Percentiles rank a stretch among this genome's conserved stretches.
Conservation (phyloP, 1,140 invertebrate genomes). For the Thrips palmi region DNA sequence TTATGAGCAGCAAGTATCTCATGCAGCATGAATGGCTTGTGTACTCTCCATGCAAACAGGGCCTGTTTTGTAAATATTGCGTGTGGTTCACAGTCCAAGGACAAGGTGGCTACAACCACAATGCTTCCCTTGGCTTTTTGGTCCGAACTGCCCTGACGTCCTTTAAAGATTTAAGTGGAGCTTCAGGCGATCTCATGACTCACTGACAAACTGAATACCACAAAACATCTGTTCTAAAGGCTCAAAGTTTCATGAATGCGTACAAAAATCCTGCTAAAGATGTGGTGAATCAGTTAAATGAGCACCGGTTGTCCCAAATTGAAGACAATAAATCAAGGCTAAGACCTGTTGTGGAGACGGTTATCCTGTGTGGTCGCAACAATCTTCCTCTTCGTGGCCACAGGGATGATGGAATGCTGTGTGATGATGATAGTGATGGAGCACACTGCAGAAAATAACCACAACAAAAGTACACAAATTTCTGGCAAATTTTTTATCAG, state of each 20-base stretch:
- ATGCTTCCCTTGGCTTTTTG: slow-evolving; percentile 10
- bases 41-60: slow-evolving; percentile 12
- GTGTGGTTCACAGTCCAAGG: slow-evolving; percentile 12
- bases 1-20: slow-evolving; percentile 8
- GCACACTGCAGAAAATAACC: no score
- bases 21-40: slow-evolving; percentile 15
- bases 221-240: slow-evolving; percentile 12
- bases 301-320: slow-evolving; percentile 10
- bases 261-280: slow-evolving; percentile 10
- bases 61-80: slow-evolving; percentile 17
- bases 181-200: slow-evolving; percentile 11
- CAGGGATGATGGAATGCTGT: slow-evolving; percentile 14
- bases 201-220: slow-evolving; percentile 15
- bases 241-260: slow-evolving; percentile 13
- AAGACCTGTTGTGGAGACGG: slow-evolving; percentile 14
- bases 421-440: slow-evolving; percentile 8
- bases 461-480: no score
- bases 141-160: slow-evolving; percentile 13
- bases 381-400: slow-evolving; percentile 18
- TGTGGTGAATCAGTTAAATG: slow-evolving; percentile 10
- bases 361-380: slow-evolving; percentile 17
- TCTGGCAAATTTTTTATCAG: no score
- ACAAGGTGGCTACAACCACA: slow-evolving; percentile 13
- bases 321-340: slow-evolving; percentile 16
- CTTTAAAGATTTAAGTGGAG: slow-evolving; percentile 15